Percentiles rank a stretch among this genome's conserved stretches.
Evolutionary conservation across 2,888 invertebrate species (phyloP).

Genomic region (Cantharis lateralis): DNA sequence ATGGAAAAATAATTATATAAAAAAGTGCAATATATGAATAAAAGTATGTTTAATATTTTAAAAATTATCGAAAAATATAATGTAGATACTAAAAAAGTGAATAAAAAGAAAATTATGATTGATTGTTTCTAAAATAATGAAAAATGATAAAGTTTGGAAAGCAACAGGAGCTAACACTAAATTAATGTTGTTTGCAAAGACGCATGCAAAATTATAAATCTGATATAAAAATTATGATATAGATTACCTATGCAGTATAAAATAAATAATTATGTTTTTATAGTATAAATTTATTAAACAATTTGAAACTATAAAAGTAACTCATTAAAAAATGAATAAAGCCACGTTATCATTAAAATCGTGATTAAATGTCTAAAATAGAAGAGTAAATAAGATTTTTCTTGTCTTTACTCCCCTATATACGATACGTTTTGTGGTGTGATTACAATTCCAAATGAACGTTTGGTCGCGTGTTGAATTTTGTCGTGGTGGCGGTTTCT

Average conservation of each 20-base stretch:
- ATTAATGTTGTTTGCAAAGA: not conserved
- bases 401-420: slow-evolving; percentile 30
- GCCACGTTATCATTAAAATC: slow-evolving; percentile 33
- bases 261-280: slow-evolving; percentile 9
- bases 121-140: slow-evolving; percentile 29
- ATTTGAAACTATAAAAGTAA: slow-evolving; percentile 5
- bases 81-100: not conserved
- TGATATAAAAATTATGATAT: not conserved
- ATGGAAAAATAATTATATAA: slow-evolving; percentile 6
- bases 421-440: slow-evolving; percentile 35
- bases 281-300: slow-evolving; percentile 6
- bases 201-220: not conserved
- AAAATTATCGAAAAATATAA: not conserved
- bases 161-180: slow-evolving; percentile 5
- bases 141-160: slow-evolving; percentile 25
- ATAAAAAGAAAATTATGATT: slow-evolving; percentile 26
- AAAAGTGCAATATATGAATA: not conserved
- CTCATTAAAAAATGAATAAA: slow-evolving; percentile 33
- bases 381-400: slow-evolving; percentile 36
- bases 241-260: not conserved
- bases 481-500: slow-evolving; percentile 43
- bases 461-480: slow-evolving; percentile 46
- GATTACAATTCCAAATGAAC: slow-evolving; percentile 45
- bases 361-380: slow-evolving; percentile 35
- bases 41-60: not conserved